Evolutionary conservation across 1,140 invertebrate species (phyloP).

Genomic region (Holotrichia oblita): DNA sequence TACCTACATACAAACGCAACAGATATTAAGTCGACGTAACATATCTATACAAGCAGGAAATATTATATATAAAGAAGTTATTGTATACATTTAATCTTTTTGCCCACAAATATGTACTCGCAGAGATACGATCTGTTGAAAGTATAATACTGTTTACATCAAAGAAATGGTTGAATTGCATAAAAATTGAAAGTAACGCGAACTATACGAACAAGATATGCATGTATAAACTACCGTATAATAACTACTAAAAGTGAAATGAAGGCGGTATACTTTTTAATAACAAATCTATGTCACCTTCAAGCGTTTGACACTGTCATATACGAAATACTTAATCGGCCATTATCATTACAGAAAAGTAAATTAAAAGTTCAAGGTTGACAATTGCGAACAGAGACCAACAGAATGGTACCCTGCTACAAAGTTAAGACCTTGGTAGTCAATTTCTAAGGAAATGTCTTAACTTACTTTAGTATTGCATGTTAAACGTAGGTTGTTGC

Average conservation of each 20-base stretch:
- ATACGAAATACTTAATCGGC: constrained; percentile 32
- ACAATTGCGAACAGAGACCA: background rate
- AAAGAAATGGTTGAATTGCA: background rate
- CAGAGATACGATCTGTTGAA: background rate
- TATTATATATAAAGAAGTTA: no score
- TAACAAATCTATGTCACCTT: constrained; percentile 28
- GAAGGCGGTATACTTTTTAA: constrained; percentile 15
- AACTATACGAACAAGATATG: background rate
- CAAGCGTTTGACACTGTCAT: background rate
- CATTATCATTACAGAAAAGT: constrained; percentile 32
- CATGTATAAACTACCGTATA: background rate
- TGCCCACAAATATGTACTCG: background rate
- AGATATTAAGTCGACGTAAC: background rate
- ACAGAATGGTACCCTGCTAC: background rate
- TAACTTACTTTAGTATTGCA: constrained; percentile 1
- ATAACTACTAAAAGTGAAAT: constrained; percentile 27
- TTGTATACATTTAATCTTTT: background rate
- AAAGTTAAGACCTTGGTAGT: constrained; percentile 23
- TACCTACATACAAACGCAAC: background rate
- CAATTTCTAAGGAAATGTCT: constrained; percentile 21
- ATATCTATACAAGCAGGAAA: no score
- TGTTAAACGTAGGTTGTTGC: background rate
- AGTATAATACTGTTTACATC: background rate
- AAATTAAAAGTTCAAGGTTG: constrained; percentile 34
- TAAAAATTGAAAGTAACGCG: constrained; percentile 26